Base-by-base conservation (phyloP, 2,888 invertebrate species). In the Adela reaumurella region DNA sequence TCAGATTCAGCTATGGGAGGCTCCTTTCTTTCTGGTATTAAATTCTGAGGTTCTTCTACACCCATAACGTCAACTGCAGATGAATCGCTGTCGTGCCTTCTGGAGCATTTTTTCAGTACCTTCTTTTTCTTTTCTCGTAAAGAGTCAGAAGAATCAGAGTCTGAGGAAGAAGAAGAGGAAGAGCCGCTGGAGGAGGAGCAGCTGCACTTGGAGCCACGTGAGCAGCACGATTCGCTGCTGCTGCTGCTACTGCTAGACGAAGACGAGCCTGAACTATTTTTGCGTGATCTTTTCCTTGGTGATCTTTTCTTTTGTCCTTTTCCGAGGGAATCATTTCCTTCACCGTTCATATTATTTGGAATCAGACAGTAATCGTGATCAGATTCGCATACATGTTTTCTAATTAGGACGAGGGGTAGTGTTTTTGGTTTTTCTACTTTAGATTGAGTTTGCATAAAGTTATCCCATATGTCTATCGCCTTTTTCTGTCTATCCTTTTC, bases 181-280 rank as follows among this genome's bases (percentile, higher is more conserved):
- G 89, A 88, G 47, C 83, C 84, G 50, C 86, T 87, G 48, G 86
- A 85, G 46, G 87, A 87, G 5, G 87, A 88, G 62, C 92, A 92
- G 54, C 90, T 91, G 60, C 92, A 92, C 62, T 92, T 91, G 1
- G 90, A 87, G 3, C 90, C 90, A 62, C 92, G 92, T 0, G 90
- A 88, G 61, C 92, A 92, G 60, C 88, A 89, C 1, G 90, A 88
- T 56, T 84, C 86, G 53, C 88, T 88, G 57, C 87, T 88, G 56
- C 88, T 89, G 53, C 89, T 90, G 17, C 89, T 89, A 57, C 85
- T 86, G 60, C 88, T 89, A 0, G 89, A 88, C 1, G 89, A 88
- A 17, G 87, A 86, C 53, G 82, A 70, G 24, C 65, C 72, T 44
- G 69, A 74, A 43, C 55, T 59, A 19, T 67, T 51, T 51, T 59